A percentile compares a stretch with the other conserved stretches of the same genome.
Conservation (phyloP, 2,797 vertebrate genomes). For the Semaprochilodus insignis region DNA sequence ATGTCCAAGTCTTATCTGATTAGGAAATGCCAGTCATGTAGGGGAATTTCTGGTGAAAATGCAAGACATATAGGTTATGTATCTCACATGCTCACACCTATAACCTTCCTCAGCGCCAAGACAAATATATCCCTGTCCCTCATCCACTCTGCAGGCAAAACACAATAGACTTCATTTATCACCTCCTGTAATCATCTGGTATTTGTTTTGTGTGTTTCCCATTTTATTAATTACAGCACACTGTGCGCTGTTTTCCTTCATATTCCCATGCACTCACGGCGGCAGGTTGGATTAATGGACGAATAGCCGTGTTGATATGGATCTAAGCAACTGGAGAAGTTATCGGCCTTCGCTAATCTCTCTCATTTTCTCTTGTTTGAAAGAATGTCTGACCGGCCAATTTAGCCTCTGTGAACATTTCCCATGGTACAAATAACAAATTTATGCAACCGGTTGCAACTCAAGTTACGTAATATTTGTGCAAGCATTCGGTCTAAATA, state of each 20-base stretch:
- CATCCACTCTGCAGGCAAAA: not conserved
- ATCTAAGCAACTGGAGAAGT: constrained; percentile 21
- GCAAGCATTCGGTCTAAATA: constrained; percentile 11
- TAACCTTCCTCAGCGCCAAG: not conserved
- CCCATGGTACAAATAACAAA: constrained; percentile 10
- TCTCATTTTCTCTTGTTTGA: not conserved
- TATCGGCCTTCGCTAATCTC: not conserved
- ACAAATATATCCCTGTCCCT: not conserved
- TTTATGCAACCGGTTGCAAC: not conserved
- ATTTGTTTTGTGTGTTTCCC: constrained; percentile 17
- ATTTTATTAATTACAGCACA: constrained; percentile 13
- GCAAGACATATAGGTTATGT: not conserved
- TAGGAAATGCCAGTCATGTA: constrained; percentile 8
- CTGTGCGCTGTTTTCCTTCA: not conserved
- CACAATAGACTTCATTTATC: constrained; percentile 21
- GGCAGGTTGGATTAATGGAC: not conserved
- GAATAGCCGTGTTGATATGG: constrained; percentile 21
- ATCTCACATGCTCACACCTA: not conserved
- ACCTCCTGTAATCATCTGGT: not conserved
- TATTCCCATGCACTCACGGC: constrained; percentile 12
- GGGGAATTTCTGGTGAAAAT: not conserved
- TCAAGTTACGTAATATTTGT: constrained; percentile 32
- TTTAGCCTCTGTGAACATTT: not conserved
- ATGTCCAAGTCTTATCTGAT: not conserved
- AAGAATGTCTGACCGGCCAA: constrained; percentile 8